Evolutionary conservation across 2,888 invertebrate genomes (phyloP).

Genomic region (Tetragonula carbonaria): DNA sequence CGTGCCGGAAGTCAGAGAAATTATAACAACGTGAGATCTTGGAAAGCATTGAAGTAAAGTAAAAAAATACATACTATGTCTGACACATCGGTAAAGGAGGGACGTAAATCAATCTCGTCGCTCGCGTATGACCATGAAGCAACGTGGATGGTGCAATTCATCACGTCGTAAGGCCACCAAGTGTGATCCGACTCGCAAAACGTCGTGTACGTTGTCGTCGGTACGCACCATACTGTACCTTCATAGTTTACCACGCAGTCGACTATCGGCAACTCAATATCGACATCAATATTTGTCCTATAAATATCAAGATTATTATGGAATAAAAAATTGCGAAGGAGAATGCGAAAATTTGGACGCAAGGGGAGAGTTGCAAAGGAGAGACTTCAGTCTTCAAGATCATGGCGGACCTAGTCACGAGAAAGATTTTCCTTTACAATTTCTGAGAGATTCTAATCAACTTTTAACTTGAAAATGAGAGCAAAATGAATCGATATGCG

Average conservation of each 20-base stretch:
- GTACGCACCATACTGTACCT: constrained; percentile 87
- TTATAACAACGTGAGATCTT: background rate
- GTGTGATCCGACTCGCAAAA: constrained; percentile 86
- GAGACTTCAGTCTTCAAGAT: too few species aligned
- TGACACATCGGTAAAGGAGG: rapidly evolving
- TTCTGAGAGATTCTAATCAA: too few species aligned
- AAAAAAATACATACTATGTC: constrained; percentile 9
- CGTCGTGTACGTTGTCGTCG: constrained; percentile 85
- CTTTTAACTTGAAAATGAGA: background rate
- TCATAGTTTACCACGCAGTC: constrained; percentile 84
- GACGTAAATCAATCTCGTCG: constrained; percentile 86
- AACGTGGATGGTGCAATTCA: constrained; percentile 87
- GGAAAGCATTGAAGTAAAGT: too few species aligned
- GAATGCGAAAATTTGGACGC: background rate
- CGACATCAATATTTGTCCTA: constrained; percentile 30
- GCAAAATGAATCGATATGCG: background rate
- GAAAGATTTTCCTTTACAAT: too few species aligned
- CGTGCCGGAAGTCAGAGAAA: too few species aligned
- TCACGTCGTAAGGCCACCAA: constrained; percentile 88
- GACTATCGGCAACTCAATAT: constrained; percentile 68
- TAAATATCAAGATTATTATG: constrained; percentile 53
- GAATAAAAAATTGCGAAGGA: background rate
- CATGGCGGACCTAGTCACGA: too few species aligned
- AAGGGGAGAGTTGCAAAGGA: too few species aligned
- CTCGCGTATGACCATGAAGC: constrained; percentile 88